These are phyloP conservation scores for Apeira syringaria DNA, from an alignment of 2,888 invertebrate species.

Conservation along the genomic window DNA sequence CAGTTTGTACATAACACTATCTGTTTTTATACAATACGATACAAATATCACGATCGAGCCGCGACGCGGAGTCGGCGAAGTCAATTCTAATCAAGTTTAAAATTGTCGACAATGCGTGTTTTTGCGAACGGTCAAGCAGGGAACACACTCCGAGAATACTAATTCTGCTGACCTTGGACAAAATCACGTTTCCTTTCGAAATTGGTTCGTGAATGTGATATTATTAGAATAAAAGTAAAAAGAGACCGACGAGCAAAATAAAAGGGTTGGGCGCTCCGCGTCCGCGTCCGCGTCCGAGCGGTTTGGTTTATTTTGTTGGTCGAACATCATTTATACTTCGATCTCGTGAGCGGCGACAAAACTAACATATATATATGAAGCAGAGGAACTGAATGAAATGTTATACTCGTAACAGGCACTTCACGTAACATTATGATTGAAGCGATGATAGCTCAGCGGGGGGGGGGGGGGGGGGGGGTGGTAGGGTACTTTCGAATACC, in stretches of 20 bases:
- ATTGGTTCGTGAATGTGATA: conserved; percentile 81
- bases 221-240: conserved; percentile 82
- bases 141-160: conserved; percentile 77
- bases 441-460: no score
- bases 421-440: no score
- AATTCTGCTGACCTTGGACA: conserved; percentile 77
- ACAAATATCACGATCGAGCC: no score
- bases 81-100: conserved; percentile 67
- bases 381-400: no score
- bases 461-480: no score
- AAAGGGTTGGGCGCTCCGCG: conserved; percentile 66
- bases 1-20: no score
- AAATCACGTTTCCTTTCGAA: conserved; percentile 83
- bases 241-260: conserved; percentile 67
- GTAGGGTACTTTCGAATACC: no score
- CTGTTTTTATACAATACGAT: no score
- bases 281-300: conserved; percentile 58
- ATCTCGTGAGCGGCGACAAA: conserved; percentile 51
- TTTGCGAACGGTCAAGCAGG: conserved; percentile 76
- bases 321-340: conserved; percentile 60
- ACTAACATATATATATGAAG: conserved; percentile 25
- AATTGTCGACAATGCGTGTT: conserved; percentile 70
- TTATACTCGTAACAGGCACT: no score
- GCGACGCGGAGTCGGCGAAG: conserved; percentile 28
- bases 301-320: conserved; percentile 66